phyloP scores from a whole-genome alignment of 2,888 invertebrate genomes.

The Gasteruption jaculator region DNA sequence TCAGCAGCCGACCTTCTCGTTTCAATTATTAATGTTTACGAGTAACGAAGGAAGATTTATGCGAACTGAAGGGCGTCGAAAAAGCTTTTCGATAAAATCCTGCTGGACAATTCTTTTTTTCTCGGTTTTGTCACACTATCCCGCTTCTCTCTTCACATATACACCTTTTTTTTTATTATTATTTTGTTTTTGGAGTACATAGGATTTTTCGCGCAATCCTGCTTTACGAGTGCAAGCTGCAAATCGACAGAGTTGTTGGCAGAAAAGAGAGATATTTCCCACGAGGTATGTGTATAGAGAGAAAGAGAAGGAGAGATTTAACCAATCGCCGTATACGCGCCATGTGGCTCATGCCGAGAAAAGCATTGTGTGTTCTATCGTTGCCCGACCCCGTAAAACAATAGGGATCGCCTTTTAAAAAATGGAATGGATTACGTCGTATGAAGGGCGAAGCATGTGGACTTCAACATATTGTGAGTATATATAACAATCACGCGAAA shows the following conservation, averaged over 20 bases:
- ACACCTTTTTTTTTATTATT: no score
- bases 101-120: no score
- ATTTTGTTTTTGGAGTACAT: no score
- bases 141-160: no score
- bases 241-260: slow-evolving; percentile 13
- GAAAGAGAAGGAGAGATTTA: no score
- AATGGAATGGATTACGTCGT: slow-evolving; percentile 42
- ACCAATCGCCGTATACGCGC: slow-evolving; percentile 24
- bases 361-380: slow-evolving; percentile 37
- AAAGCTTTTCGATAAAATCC: no score
- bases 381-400: slow-evolving; percentile 35
- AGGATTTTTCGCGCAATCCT: slow-evolving; percentile 17
- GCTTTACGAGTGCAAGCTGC: slow-evolving; percentile 13
- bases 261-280: slow-evolving; percentile 19
- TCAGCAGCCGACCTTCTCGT: slow-evolving; percentile 9
- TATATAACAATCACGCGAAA: no score
- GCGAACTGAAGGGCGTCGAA: no score
- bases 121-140: no score
- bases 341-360: slow-evolving; percentile 40
- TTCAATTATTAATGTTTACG: slow-evolving; percentile 21
- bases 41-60: no score
- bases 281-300: slow-evolving; percentile 16
- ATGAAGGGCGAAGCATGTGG: no score
- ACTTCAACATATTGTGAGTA: no score
- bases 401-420: slow-evolving; percentile 43